These are phyloP conservation scores for Eriosoma lanigerum DNA, from an alignment of 1,140 invertebrate genomes.

Conservation along the genomic window DNA sequence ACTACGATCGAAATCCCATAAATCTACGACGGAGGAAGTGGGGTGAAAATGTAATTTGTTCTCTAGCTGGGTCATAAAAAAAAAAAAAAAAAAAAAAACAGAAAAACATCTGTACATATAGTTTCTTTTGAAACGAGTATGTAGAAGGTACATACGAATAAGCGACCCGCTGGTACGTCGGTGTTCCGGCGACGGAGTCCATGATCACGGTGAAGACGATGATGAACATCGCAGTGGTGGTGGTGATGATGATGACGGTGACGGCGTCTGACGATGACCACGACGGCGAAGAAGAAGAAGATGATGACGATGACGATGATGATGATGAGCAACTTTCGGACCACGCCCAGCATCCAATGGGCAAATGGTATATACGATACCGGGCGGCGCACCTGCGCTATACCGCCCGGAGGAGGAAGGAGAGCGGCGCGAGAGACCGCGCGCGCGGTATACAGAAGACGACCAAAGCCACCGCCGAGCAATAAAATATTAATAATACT, in stretches of 20 bases:
- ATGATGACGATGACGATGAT: constrained; percentile 16
- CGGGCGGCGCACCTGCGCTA: constrained; percentile 22
- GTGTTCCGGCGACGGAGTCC: background rate
- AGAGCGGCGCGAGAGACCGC: background rate
- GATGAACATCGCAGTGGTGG: background rate
- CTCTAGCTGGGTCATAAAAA: background rate
- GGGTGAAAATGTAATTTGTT: constrained; percentile 3
- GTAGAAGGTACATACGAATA: background rate
- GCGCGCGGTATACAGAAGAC: constrained; percentile 1
- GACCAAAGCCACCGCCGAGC: constrained; percentile 3
- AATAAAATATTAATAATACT: constrained; percentile 1
- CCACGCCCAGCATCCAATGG: constrained; percentile 51
- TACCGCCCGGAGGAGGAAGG: constrained; percentile 50
- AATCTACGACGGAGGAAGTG: background rate
- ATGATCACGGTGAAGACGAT: background rate
- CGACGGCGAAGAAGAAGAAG: background rate
- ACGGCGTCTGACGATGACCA: constrained; percentile 1
- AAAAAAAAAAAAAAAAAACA: background rate
- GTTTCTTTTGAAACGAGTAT: constrained; percentile 21
- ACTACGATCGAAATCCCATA: constrained; percentile 11
- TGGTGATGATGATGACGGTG: background rate
- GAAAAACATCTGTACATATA: background rate
- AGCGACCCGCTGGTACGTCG: background rate
- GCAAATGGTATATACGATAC: constrained; percentile 35
- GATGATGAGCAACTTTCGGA: constrained; percentile 50